Percentiles rank a stretch among this genome's conserved stretches.
Evolutionary conservation across 2,888 invertebrate species (phyloP).

Genomic region (Myopa testacea): DNA sequence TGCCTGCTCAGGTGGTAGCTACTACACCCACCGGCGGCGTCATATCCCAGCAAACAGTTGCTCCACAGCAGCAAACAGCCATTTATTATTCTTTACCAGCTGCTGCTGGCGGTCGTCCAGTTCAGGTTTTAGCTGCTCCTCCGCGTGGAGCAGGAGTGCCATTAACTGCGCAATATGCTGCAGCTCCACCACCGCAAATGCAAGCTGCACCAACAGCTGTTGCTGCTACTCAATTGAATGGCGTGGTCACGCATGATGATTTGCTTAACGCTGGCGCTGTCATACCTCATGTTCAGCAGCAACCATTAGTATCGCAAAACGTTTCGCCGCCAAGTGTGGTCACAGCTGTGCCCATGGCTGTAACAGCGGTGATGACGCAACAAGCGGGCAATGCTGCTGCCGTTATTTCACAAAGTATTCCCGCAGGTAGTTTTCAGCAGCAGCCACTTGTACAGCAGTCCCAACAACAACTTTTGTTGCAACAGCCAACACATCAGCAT

Average conservation of each 20-base stretch:
- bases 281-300: slow-evolving; percentile 59
- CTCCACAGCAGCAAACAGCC: slow-evolving; percentile 54
- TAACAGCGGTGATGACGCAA: slow-evolving; percentile 42
- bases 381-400: slow-evolving; percentile 40
- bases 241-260: slow-evolving; percentile 67
- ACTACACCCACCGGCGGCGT: slow-evolving; percentile 46
- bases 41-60: slow-evolving; percentile 48
- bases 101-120: slow-evolving; percentile 58
- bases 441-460: slow-evolving; percentile 49
- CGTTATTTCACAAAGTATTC: slow-evolving; percentile 46
- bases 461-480: slow-evolving; percentile 40
- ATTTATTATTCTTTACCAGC: slow-evolving; percentile 65
- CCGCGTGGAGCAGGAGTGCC: slow-evolving; percentile 57
- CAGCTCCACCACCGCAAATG: slow-evolving; percentile 53
- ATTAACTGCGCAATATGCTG: slow-evolving; percentile 57
- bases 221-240: slow-evolving; percentile 64
- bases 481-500: slow-evolving; percentile 44
- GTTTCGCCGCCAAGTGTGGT: slow-evolving; percentile 64
- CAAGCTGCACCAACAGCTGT: slow-evolving; percentile 54
- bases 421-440: slow-evolving; percentile 48
- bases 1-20: slow-evolving; percentile 48
- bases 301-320: slow-evolving; percentile 66
- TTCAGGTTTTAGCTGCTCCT: slow-evolving; percentile 59
- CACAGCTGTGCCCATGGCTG: slow-evolving; percentile 66
- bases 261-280: slow-evolving; percentile 55